Evolutionary conservation across 2,888 invertebrate species (phyloP).

Genomic region (Euplexia lucipara): DNA sequence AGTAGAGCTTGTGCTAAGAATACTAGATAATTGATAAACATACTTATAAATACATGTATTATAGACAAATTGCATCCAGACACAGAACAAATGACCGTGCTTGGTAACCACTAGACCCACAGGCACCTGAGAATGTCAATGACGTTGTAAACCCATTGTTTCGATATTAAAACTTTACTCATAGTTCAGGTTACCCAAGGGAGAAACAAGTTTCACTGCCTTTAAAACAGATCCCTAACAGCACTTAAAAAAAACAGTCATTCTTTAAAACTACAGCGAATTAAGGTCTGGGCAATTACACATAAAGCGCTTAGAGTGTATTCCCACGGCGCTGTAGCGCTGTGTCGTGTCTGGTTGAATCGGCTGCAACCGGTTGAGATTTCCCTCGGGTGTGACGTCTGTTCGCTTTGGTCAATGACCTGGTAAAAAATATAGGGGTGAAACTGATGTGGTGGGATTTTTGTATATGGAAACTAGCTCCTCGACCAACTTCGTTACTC

Average conservation of each 20-base stretch:
- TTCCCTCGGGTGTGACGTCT: constrained; percentile 60
- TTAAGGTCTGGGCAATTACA: constrained; percentile 58
- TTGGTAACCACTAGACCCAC: no score
- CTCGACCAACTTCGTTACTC: no score
- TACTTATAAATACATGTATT: no score
- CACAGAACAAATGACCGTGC: no score
- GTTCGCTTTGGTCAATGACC: constrained; percentile 55
- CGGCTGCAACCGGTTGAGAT: constrained; percentile 60
- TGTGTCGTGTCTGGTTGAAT: constrained; percentile 61
- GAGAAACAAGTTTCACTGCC: constrained; percentile 13
- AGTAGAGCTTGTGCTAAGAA: no score
- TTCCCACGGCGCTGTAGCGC: constrained; percentile 56
- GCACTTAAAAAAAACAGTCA: constrained; percentile 34
- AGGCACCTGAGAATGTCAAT: no score
- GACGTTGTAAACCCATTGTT: not conserved
- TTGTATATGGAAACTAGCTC: not conserved
- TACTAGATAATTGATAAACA: no score
- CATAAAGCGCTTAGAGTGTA: constrained; percentile 55
- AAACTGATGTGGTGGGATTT: not conserved
- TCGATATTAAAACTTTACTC: not conserved
- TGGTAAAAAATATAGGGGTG: constrained; percentile 49
- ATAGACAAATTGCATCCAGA: no score
- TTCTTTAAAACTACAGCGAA: constrained; percentile 51
- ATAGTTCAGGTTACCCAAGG: not conserved
- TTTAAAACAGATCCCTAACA: constrained; percentile 10